Base-by-base conservation (phyloP, 1,140 invertebrate species). In the Reticulitermes speratus region DNA sequence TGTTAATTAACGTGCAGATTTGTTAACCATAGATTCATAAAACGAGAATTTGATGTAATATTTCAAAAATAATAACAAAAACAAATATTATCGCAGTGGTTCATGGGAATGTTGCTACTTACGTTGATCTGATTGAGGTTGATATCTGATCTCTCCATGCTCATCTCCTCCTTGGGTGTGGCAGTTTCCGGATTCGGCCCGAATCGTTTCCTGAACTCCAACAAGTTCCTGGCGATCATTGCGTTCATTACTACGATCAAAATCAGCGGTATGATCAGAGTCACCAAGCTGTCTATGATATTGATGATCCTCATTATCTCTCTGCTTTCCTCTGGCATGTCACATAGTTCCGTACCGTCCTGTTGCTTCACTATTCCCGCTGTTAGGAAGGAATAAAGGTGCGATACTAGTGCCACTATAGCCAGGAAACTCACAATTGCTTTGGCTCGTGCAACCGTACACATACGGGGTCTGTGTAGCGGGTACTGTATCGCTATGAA, bases 401-500 rank as follows among this genome's bases (percentile, higher is more conserved):
- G 94, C 8, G 91, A 88, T 0, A 90, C 84, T 19, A 94, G 65
- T 0, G 92, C 91, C 11, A 92, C 86, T 0, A 91, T 84, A 1
- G 91, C 90, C 21, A 94, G 87, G 0, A 88, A 88, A 0, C 90
- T 16, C 0, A 94, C 92, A 8, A 94, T 93, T 3, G 91, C 91
- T 83, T 93, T 93, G 0, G 94, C 94, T 8, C 94, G 90, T 0
- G 91, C 89, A 1, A 94, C 92, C 0, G 94, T 95, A 88, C 94
- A 95, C 89, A 94, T 93, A 69, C 91, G 91, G 6, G 94, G 93
- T 16, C 94, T 90, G 44, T 93, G 92, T 16, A 95, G 90, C 0
- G 94, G 94, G 88, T 95, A 94, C 87, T 94, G 94, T 0, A 95
- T 93, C 1, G 94, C 94, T 82, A 95, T 93, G 89, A 94, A 95